phyloP scores from a whole-genome alignment of 2,113 vertebrate genomes.

The Machaerirhynchus nigripectus region DNA sequence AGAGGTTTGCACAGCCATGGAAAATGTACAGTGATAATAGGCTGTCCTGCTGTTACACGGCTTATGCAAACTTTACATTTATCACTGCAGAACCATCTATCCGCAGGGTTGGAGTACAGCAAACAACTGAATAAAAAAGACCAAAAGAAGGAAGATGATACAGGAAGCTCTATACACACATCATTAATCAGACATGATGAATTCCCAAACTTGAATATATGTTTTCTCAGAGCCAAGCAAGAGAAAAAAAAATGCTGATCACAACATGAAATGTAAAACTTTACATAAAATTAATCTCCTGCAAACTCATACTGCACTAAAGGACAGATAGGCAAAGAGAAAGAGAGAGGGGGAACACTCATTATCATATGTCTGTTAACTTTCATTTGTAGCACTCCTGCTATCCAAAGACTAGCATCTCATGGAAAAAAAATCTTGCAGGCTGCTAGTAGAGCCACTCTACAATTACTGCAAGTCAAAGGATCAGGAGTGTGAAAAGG shows the following conservation, averaged over 20 bases:
- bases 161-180: conserved; percentile 77
- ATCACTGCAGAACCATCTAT: conserved; percentile 84
- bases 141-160: conserved; percentile 74
- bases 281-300: conserved; percentile 65
- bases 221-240: conserved; percentile 66
- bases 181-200: conserved; percentile 84
- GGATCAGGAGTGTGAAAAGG: neutral
- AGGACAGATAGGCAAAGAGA: conserved; percentile 1
- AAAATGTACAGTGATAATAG: conserved; percentile 89
- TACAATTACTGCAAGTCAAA: neutral
- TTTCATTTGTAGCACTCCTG: neutral
- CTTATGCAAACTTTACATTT: conserved; percentile 89
- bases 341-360: neutral
- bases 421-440: neutral
- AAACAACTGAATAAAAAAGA: conserved; percentile 81
- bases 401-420: neutral
- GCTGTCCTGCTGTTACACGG: conserved; percentile 87
- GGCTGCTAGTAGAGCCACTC: neutral
- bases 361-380: neutral
- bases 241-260: conserved; percentile 57
- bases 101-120: conserved; percentile 77
- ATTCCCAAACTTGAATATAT: conserved; percentile 69
- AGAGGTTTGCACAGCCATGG: conserved; percentile 88
- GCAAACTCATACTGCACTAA: conserved; percentile 17
- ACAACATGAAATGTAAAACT: conserved; percentile 54